A percentile compares a stretch with the other conserved stretches of the same genome.
Conservation (phyloP, 37 sponge, comb jelly and placozoan species). For the Cladorhizidae sp. region DNA sequence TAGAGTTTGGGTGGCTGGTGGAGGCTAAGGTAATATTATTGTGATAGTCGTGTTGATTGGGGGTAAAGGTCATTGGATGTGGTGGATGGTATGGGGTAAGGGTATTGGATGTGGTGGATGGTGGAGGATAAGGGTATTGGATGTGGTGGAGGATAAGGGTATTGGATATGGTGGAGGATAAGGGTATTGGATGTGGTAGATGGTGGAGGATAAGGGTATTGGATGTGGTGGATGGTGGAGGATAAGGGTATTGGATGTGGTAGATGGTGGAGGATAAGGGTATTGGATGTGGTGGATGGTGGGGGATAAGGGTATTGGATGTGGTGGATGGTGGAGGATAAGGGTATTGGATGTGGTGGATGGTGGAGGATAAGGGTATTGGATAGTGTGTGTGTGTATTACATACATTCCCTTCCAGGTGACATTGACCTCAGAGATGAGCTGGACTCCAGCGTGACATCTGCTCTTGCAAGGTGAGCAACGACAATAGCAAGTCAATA, state of each 20-base stretch:
- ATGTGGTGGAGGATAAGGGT: too few relatives aligned
- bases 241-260: background rate
- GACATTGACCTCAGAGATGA: conserved; percentile 14
- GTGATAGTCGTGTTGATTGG: too few relatives aligned
- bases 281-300: background rate
- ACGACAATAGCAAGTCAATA: background rate
- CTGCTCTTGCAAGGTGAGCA: background rate
- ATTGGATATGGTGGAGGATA: too few relatives aligned
- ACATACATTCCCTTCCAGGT: background rate
- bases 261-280: background rate
- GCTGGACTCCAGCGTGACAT: background rate
- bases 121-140: too few relatives aligned
- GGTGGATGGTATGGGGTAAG: too few relatives aligned
- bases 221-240: too few relatives aligned
- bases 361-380: background rate
- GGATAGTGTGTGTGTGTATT: background rate
- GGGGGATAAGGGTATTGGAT: background rate
- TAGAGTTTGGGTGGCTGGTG: too few relatives aligned
- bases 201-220: too few relatives aligned
- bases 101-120: too few relatives aligned
- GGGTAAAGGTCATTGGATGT: too few relatives aligned
- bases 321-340: background rate
- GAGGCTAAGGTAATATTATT: too few relatives aligned
- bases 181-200: too few relatives aligned
- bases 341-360: background rate